Evolutionary conservation across 2,797 vertebrate genomes (phyloP), one percentile per base, ranked within the genome.

Genomic region (Danio albolineatus): DNA sequence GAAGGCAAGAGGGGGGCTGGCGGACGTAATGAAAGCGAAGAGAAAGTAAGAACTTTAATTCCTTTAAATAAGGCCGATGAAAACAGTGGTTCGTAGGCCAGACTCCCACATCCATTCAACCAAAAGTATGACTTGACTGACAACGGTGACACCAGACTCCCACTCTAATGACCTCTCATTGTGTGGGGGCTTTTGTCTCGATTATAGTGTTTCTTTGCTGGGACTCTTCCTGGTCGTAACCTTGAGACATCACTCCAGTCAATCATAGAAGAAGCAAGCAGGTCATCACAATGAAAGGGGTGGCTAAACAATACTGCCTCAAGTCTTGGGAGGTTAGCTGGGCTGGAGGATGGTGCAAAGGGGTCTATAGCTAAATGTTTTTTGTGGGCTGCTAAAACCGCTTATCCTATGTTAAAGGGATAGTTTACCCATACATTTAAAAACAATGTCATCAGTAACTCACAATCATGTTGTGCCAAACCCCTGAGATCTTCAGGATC

Each of bases 51-150:
- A 83, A 89, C 90, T 86, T 92, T 92, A 90, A 92, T 93, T 92
- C 90, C 87, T 89, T 91, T 86, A 90, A 93, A 91, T 92, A 89
- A 92, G 90, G 89, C 82, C 79, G 89, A 91, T 88, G 89, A 92
- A 92, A 94, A 91, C 88, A 89, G 87, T 59, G 64, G 72, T 80
- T 83, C 73, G 46, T 73, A 66, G 87, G 41, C 81, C 62, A 19
- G n/a, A 17, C 77, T 86, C 75, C 82, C 73, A n/a, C 14, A 49
- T 75, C 85, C 73, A 80, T 89, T 76, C 76, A 65, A 74, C 79
- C 71, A 83, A 61, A n/a, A 84, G 43, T 79, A 76, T 56, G 83
- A 82, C 89, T 91, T 93, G 92, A 94, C 84, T 92, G 92, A 93
- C 92, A 92, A 80, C 83, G 87, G 88, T 88, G 82, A 90, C 82